Percentiles rank a stretch among this genome's conserved stretches.
Evolutionary conservation across 2,797 vertebrate species (phyloP).

Genomic region (Microctenopoma stevenorrisi): DNA sequence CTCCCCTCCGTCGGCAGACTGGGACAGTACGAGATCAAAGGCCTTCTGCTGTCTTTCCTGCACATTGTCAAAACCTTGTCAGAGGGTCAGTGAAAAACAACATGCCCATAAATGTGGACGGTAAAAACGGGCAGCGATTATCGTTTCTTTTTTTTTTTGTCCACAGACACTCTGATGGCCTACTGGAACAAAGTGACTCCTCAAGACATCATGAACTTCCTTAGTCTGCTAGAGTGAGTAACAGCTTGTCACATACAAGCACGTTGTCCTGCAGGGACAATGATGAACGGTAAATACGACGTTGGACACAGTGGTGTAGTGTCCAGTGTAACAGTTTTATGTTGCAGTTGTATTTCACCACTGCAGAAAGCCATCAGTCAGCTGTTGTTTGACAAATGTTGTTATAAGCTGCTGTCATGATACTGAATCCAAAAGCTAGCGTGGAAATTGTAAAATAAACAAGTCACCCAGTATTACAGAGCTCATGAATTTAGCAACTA

Average conservation of each 20-base stretch:
- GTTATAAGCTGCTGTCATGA: neutral
- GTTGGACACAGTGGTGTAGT: neutral
- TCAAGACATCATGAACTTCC: slow-evolving; percentile 93
- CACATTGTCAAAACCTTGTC: slow-evolving; percentile 93
- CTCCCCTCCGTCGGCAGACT: slow-evolving; percentile 85
- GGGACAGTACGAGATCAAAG: slow-evolving; percentile 92
- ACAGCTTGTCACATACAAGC: neutral
- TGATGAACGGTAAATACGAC: neutral
- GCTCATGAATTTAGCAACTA: too few relatives aligned
- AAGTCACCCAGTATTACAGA: neutral
- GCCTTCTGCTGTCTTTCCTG: slow-evolving; percentile 92
- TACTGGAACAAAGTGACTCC: slow-evolving; percentile 96
- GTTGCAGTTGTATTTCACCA: too few relatives aligned
- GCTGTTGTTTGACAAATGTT: slow-evolving; percentile 1
- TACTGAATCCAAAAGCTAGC: neutral
- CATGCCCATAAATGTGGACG: too few relatives aligned
- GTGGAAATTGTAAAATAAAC: neutral
- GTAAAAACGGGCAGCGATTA: neutral
- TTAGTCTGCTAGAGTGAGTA: slow-evolving; percentile 94
- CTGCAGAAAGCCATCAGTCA: neutral
- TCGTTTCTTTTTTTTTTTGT: slow-evolving; percentile 24
- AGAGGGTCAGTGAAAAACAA: slow-evolving; percentile 86
- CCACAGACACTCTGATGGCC: slow-evolving; percentile 89
- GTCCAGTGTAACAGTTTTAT: neutral
- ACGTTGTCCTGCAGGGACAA: neutral